Percentiles rank a stretch among this genome's conserved stretches.
Evolutionary conservation across 1,140 invertebrate species (phyloP).

Genomic region (Drosophila ambigua): DNA sequence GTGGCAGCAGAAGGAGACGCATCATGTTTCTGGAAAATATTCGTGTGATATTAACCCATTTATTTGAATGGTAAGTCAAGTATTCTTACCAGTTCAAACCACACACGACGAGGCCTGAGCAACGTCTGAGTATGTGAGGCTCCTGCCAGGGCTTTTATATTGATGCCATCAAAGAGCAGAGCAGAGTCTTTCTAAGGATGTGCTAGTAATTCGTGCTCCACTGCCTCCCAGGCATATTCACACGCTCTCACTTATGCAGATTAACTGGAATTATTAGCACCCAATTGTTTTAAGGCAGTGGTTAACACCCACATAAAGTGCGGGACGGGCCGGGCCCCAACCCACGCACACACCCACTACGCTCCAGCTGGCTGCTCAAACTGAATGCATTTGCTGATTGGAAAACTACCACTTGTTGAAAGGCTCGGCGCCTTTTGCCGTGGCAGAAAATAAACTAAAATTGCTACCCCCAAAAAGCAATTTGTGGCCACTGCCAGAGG

Average conservation of each 20-base stretch:
- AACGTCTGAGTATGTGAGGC: slow-evolving; percentile 51
- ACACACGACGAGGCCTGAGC: slow-evolving; percentile 28
- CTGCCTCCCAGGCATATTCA: slow-evolving; percentile 37
- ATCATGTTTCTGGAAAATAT: slow-evolving; percentile 45
- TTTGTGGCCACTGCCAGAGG: slow-evolving; percentile 19
- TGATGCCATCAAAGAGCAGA: slow-evolving; percentile 32
- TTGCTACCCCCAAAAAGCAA: slow-evolving; percentile 35
- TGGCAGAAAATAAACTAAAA: slow-evolving; percentile 22
- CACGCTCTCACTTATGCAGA: slow-evolving; percentile 64
- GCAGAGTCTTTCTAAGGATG: slow-evolving; percentile 4
- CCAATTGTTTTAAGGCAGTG: slow-evolving; percentile 75
- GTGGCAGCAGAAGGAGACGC: slow-evolving; percentile 67
- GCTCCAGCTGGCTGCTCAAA: slow-evolving; percentile 64
- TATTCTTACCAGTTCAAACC: slow-evolving; percentile 18
- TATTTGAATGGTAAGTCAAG: too few relatives aligned
- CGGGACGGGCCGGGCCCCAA: too few relatives aligned
- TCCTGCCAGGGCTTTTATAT: slow-evolving; percentile 60
- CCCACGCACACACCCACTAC: slow-evolving; percentile 48
- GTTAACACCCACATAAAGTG: slow-evolving; percentile 51
- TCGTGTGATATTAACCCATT: too few relatives aligned
- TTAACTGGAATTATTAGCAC: slow-evolving; percentile 80
- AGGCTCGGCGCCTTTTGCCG: slow-evolving; percentile 4
- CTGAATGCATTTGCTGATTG: slow-evolving; percentile 84
- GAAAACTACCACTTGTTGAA: slow-evolving; percentile 70
- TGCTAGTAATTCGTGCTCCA: slow-evolving; percentile 5